Conservation (phyloP, 2,888 invertebrate genomes). For the Geotrupes spiniger region DNA sequence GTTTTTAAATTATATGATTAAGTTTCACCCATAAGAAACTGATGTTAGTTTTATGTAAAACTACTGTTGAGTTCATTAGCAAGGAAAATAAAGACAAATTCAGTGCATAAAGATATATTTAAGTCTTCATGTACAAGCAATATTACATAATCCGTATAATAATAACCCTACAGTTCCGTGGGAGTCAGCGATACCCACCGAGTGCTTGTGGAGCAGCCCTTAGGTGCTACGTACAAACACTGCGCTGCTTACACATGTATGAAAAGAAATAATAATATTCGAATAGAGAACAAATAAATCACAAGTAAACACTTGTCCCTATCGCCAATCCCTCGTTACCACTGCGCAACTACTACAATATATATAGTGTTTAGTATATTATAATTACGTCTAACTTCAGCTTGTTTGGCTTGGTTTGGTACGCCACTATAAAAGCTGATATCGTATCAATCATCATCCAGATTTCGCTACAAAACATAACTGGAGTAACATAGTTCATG, state of each 20-base stretch:
- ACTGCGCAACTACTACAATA: conserved; percentile 48
- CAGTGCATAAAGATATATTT: conserved; percentile 76
- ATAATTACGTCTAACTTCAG: conserved; percentile 43
- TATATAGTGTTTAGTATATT: conserved; percentile 42
- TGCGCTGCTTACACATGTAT: conserved; percentile 44
- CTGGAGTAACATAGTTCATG: conserved; percentile 36
- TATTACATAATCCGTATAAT: conserved; percentile 63
- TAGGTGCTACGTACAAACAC: conserved; percentile 41
- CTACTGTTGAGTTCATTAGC: too few species aligned
- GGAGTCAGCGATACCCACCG: conserved; percentile 45
- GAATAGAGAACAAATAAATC: conserved; percentile 49
- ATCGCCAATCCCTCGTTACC: conserved; percentile 49
- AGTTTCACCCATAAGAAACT: too few species aligned
- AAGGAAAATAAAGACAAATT: conserved; percentile 6
- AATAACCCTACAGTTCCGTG: conserved; percentile 50
- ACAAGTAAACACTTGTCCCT: conserved; percentile 48
- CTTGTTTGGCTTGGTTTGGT: conserved; percentile 30
- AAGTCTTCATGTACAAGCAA: conserved; percentile 76
- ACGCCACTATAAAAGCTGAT: conserved; percentile 38
- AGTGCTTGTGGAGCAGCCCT: conserved; percentile 41
- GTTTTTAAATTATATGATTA: too few species aligned
- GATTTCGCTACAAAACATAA: conserved; percentile 36
- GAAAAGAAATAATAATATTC: conserved; percentile 45
- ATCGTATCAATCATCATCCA: conserved; percentile 32
- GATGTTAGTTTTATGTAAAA: too few species aligned